phyloP scores from a whole-genome alignment of 2,888 invertebrate species.

The Idaea straminata region DNA sequence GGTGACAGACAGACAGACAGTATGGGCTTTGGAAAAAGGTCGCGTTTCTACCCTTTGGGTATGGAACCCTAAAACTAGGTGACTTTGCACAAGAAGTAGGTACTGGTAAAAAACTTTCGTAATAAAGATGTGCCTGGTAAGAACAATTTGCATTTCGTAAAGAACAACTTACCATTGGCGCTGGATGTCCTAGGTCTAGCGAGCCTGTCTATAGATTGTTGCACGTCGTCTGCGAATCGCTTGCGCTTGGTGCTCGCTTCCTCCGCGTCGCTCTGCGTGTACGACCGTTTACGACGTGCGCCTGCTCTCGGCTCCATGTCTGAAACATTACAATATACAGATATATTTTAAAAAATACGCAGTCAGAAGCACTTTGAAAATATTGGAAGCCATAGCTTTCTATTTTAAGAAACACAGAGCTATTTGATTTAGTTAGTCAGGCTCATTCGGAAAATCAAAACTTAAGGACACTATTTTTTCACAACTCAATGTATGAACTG shows the following conservation, averaged over 20 bases:
- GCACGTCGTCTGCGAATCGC: constrained; percentile 46
- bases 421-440: too few relatives aligned
- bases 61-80: not conserved
- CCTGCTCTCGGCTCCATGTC: constrained; percentile 14
- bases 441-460: too few relatives aligned
- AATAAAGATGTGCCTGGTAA: not conserved
- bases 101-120: too few relatives aligned
- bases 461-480: too few relatives aligned
- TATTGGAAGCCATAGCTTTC: too few relatives aligned
- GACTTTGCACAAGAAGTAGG: not conserved
- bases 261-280: constrained; percentile 55
- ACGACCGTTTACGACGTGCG: constrained; percentile 62
- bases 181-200: constrained; percentile 58
- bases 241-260: constrained; percentile 49
- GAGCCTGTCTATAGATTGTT: constrained; percentile 54
- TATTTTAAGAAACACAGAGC: too few relatives aligned
- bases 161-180: constrained; percentile 43
- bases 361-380: too few relatives aligned
- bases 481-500: too few relatives aligned
- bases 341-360: too few relatives aligned
- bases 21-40: too few relatives aligned
- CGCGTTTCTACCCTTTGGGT: too few relatives aligned
- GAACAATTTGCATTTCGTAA: not conserved
- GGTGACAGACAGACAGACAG: too few relatives aligned
- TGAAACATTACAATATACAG: not conserved